Evolutionary conservation across 92 coral and sea anemone species (phyloP), one percentile per base, ranked within the genome.

Genomic region (Heliopora coerulea): DNA sequence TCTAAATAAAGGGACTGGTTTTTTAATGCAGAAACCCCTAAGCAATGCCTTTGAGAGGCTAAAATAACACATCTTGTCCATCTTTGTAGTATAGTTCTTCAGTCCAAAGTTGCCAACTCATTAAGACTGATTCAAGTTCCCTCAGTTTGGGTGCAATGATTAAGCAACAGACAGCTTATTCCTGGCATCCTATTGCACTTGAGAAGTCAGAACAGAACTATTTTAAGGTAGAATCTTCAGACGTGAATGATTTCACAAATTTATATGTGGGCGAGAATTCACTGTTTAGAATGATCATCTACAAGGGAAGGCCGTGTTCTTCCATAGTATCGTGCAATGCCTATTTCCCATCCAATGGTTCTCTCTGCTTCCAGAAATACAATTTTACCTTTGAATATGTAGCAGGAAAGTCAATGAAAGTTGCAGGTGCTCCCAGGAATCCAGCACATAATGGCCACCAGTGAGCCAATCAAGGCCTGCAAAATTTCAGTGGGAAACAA

Each of bases 101-200:
- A 3, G 33, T 21, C 69, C 69, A 1, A 62, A 62, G 20, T 48
- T 62, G 1, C 69, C 69, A 62, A 62, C 69, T 1, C 69, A 62
- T 65, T 65, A 30, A 56, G 31, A 65, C 72, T 18, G 72, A 65
- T 20, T 63, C 70, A 10, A 63, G 70, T 23, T 65, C 72, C 21
- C 12, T 65, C 41, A 56, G 72, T 21, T 44, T 65, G 33, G 72
- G 72, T 65, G 72, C 72, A 15, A 65, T 65, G 72, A 32, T 65
- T 2, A 56, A 65, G 72, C 72, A 65, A 44, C 20, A 37, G 2
- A n/a, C 21, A 40, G 34, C 29, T 13, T 32, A 42, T 39, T 65
- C 72, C 25, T 65, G 72, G 72, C 72, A 65, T 42, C 72, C 72
- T 0, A 65, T 65, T 44, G 72, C 72, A 39, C 19, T 65, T 0